These are phyloP conservation scores for Conchocele bisecta DNA, from an alignment of 2,888 invertebrate genomes.

Conservation along the genomic window DNA sequence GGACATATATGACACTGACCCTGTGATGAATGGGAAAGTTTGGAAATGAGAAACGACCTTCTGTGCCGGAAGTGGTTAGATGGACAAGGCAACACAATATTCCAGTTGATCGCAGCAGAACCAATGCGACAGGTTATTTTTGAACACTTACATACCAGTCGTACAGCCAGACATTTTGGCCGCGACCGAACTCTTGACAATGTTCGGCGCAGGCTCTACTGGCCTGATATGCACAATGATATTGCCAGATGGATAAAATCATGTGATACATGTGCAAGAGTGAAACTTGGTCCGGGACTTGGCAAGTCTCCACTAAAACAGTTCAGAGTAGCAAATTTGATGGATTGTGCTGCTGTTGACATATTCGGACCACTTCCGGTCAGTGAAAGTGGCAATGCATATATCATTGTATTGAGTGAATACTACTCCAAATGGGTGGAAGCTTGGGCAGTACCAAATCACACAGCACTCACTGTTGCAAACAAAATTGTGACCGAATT, in stretches of 20 bases:
- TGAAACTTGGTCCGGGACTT: neutral
- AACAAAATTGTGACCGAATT: too few species aligned
- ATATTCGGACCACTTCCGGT: neutral
- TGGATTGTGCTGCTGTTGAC: conserved; percentile 3
- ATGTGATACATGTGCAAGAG: conserved; percentile 1
- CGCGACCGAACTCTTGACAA: neutral
- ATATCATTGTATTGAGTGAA: neutral
- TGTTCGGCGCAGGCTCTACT: neutral
- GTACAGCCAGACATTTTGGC: neutral
- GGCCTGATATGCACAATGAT: neutral
- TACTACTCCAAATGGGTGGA: conserved; percentile 1
- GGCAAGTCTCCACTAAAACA: neutral
- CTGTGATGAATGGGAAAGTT: neutral
- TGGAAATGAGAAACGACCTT: neutral
- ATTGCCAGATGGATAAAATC: neutral
- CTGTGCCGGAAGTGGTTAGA: neutral
- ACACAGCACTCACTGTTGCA: too few species aligned
- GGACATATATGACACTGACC: neutral
- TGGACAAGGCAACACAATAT: neutral
- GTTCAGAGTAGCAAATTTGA: neutral
- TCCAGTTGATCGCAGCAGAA: neutral
- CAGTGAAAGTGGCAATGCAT: neutral
- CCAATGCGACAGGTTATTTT: neutral
- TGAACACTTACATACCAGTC: neutral
- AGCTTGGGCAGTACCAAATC: too few species aligned